Evolutionary conservation across 2,888 invertebrate genomes (phyloP).

Genomic region (Eilema griseolum): DNA sequence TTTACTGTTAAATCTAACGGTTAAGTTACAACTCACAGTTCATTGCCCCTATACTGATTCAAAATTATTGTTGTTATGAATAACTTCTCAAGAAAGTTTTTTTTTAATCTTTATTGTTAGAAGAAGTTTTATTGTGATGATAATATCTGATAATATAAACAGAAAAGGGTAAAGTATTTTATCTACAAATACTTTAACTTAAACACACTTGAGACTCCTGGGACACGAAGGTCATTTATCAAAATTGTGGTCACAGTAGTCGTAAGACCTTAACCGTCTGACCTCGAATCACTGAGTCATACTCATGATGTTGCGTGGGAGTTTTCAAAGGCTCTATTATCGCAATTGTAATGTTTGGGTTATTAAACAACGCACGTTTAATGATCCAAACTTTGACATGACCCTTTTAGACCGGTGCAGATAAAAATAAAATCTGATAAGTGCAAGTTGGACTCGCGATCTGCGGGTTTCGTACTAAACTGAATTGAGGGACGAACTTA

Average conservation of each 20-base stretch:
- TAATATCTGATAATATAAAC: too few species aligned
- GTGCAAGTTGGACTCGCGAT: too few species aligned
- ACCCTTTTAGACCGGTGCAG: too few species aligned
- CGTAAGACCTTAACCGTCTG: slow-evolving; percentile 18
- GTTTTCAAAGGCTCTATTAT: slow-evolving; percentile 14
- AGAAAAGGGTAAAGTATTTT: too few species aligned
- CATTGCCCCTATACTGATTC: background rate
- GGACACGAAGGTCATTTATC: slow-evolving; percentile 7
- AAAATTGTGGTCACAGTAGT: slow-evolving; percentile 22
- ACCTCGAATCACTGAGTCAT: slow-evolving; percentile 22
- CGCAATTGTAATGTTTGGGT: slow-evolving; percentile 18
- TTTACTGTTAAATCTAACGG: background rate
- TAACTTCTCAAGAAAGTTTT: background rate
- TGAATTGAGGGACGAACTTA: too few species aligned
- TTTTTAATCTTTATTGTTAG: too few species aligned
- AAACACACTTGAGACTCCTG: background rate
- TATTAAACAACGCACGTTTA: slow-evolving; percentile 6
- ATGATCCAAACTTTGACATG: background rate
- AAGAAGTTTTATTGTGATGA: too few species aligned
- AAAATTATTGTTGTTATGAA: background rate
- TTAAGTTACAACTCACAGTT: background rate
- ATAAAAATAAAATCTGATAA: too few species aligned
- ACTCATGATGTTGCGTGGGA: slow-evolving; percentile 26
- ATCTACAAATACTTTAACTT: too few species aligned
- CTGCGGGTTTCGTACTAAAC: too few species aligned